These are phyloP conservation scores for Syngnathus typhle DNA, from an alignment of 2,113 vertebrate genomes.

Conservation along the genomic window DNA sequence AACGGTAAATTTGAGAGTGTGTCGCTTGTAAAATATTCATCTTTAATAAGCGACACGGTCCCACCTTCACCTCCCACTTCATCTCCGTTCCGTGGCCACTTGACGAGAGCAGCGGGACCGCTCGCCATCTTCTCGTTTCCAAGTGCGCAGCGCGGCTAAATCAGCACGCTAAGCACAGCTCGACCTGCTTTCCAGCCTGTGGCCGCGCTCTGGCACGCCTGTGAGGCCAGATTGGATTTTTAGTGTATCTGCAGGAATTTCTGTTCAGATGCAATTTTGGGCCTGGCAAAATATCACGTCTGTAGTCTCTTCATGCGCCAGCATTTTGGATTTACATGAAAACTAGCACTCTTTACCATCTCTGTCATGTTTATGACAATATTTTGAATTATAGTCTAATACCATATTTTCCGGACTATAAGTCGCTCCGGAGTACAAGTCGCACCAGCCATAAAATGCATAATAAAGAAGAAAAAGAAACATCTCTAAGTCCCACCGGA, in stretches of 20 bases:
- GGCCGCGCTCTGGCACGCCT: not conserved
- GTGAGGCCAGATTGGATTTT: not conserved
- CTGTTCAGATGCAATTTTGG: not conserved
- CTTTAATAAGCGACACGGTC: not conserved
- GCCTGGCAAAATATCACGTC: not conserved
- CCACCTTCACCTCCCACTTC: not conserved
- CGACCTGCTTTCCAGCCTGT: slow-evolving; percentile 1
- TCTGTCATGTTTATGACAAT: too few relatives aligned
- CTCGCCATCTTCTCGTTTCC: not conserved
- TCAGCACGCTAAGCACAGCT: slow-evolving; percentile 48
- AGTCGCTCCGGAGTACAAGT: too few relatives aligned
- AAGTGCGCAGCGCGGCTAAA: slow-evolving; percentile 19
- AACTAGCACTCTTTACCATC: too few relatives aligned
- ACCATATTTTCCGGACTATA: too few relatives aligned
- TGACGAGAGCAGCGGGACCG: not conserved
- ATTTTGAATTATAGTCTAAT: too few relatives aligned
- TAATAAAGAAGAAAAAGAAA: too few relatives aligned
- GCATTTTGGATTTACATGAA: too few relatives aligned
- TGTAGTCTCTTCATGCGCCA: too few relatives aligned
- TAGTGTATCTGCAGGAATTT: slow-evolving; percentile 12
- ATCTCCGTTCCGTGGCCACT: slow-evolving; percentile 4
- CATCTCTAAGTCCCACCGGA: too few relatives aligned
- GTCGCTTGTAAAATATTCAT: not conserved
- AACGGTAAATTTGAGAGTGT: slow-evolving; percentile 13
- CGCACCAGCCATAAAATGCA: too few relatives aligned